Evolutionary conservation across 1,140 invertebrate species (phyloP).

Genomic region (Drosophila novamexicana): DNA sequence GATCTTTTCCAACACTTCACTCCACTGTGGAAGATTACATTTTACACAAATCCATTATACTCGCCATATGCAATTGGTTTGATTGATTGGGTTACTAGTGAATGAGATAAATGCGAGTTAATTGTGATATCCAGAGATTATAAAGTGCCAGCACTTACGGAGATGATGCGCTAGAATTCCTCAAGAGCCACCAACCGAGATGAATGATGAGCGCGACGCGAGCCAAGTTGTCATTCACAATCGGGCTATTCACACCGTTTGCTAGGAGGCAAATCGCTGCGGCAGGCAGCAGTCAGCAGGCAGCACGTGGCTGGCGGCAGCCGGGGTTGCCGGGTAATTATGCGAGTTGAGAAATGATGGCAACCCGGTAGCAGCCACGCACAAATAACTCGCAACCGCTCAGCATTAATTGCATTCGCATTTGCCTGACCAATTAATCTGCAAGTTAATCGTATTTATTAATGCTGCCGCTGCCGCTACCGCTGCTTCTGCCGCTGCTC

Average conservation of each 20-base stretch:
- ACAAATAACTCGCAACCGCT: not conserved
- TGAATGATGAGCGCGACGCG: constrained; percentile 29
- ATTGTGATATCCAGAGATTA: constrained; percentile 30
- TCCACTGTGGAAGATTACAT: too few relatives aligned
- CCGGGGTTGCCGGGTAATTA: constrained; percentile 14
- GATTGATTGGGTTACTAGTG: constrained; percentile 16
- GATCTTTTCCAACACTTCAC: not conserved
- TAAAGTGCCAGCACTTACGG: constrained; percentile 25
- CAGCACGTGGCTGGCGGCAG: constrained; percentile 5
- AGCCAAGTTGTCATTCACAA: constrained; percentile 43
- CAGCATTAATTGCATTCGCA: constrained; percentile 66
- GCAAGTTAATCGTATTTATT: constrained; percentile 77
- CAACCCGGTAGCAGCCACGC: constrained; percentile 26
- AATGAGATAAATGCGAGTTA: constrained; percentile 4
- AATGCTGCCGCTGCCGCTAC: constrained; percentile 11
- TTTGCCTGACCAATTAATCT: constrained; percentile 66
- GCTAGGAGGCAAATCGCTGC: constrained; percentile 9
- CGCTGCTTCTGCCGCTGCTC: too few relatives aligned
- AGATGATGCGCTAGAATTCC: constrained; percentile 36
- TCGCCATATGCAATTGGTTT: constrained; percentile 9
- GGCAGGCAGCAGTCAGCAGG: not conserved
- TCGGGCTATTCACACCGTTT: constrained; percentile 22
- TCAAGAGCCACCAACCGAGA: constrained; percentile 19
- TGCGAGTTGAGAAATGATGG: constrained; percentile 39
- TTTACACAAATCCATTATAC: not conserved